A percentile compares a stretch with the other conserved stretches of the same genome.
These are phyloP conservation scores for Speoplatyrhinus poulsoni DNA, from an alignment of 2,113 vertebrate species.

Conservation along the genomic window DNA sequence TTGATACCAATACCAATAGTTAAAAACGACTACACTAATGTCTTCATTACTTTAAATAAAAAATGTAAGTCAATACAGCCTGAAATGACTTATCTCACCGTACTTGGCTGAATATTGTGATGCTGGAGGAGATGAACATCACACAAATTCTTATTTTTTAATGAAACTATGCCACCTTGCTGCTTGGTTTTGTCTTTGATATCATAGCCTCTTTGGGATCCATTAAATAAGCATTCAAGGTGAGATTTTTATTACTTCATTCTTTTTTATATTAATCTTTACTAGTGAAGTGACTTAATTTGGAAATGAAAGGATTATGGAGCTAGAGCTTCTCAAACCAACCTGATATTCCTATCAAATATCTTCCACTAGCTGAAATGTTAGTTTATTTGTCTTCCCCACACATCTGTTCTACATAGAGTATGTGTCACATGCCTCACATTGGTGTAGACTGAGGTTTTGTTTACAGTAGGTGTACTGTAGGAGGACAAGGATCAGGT, in stretches of 20 bases:
- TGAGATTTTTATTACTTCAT: constrained; percentile 22
- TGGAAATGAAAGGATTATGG: constrained; percentile 29
- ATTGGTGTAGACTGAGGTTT: constrained; percentile 3
- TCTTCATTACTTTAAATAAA: too few species aligned
- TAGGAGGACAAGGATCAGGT: not conserved
- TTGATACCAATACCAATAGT: too few species aligned
- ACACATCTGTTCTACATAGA: not conserved
- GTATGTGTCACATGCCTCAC: constrained; percentile 24
- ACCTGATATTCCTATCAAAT: constrained; percentile 13
- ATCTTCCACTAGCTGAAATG: not conserved
- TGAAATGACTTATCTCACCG: too few species aligned
- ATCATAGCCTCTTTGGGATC: not conserved
- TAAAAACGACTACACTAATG: too few species aligned
- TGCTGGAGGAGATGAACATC: not conserved
- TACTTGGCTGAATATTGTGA: too few species aligned
- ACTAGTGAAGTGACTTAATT: constrained; percentile 5
- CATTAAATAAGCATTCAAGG: not conserved
- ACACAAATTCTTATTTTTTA: not conserved
- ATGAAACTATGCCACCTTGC: not conserved
- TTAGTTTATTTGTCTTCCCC: not conserved
- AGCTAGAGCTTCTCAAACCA: constrained; percentile 10
- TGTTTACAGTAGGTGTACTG: too few species aligned
- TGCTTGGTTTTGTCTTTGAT: not conserved
- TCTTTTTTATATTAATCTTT: constrained; percentile 29
- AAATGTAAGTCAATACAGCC: too few species aligned